Base-by-base conservation (phyloP, 2,113 vertebrate species). In the Myotis yumanensis region DNA sequence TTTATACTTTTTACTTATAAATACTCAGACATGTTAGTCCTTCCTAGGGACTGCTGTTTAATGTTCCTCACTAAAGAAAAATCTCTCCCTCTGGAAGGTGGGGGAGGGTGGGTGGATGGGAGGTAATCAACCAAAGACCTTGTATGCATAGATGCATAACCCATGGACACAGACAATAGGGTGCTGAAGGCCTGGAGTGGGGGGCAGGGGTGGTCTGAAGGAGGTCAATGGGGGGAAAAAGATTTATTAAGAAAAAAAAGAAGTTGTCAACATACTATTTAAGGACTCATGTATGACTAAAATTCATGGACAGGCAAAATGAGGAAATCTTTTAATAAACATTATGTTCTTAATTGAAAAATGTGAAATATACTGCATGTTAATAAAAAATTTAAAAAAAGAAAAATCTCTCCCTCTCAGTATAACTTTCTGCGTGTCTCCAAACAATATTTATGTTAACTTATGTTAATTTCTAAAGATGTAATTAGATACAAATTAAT, bases 391-490 rank as follows among this genome's bases (percentile, higher is more conserved):
- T 11, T 59, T 11, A 11, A 59, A 57, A 57, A 79, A 64, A 72
- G 52, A 62, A 90, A 72, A 80, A 20, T 52, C 59, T 90, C 25
- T 84, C 28, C 57, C 51, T 79, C 23, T 30, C 52, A 71, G 5
- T 85, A 32, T 52, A 35, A 86, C 30, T 86, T 86, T 73, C 17
- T 86, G 4, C 22, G 4, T 80, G 54, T 17, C 30, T 81, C n/a
- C 52, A 77, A 57, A 90, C 25, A 59, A 10, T 81, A 52, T 57
- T 86, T 66, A 43, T 12, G 35, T 68, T 87, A 73, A 11, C 11
- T 59, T 81, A 82, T 81, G 57, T 81, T 86, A 54, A 91, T 87
- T 87, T 87, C 57, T 15, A 75, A 75, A 87, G 12, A 86, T 59
- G 9, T 86, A 73, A 68, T 37, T 86, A 37, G 32, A 48, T 91